Base-by-base conservation (phyloP, 2,113 vertebrate species). In the Lasiurus cinereus region DNA sequence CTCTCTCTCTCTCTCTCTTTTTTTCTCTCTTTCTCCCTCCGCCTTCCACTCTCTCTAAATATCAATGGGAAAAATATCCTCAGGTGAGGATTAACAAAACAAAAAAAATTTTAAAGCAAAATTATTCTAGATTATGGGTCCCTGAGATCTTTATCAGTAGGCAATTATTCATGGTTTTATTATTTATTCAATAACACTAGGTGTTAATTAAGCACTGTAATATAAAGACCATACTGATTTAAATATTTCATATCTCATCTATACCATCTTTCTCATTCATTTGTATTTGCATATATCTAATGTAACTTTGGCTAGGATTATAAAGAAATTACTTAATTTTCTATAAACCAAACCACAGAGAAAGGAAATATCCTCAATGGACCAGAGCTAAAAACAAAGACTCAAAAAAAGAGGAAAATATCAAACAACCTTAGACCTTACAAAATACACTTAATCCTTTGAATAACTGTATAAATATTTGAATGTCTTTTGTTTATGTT, bases 401-500 rank as follows among this genome's bases (percentile, higher is more conserved):
- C 87, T 95, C 90, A 91, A 82, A 94, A 79, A 54, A 54, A 93
- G 67, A 31, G 83, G 73, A 90, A 97, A 96, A 97, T 88, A 96
- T 1, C 48, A 98, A 98, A 85, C 92, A 98, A 98, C 72, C 96
- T 97, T 97, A 97, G 96, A 97, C 97, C 97, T 97, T 97, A 97
- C 90, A 93, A 98, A 98, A 95, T 96, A 98, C 97, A 92, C 97
- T 97, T 98, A 98, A 98, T 98, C 97, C 94, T 92, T 97, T 98
- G 97, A 98, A 97, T 21, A 96, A 96, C 95, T 98, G 88, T 97
- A 97, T 98, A 98, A 98, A 98, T 98, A 98, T 98, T 98, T 98
- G 97, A 98, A 89, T 97, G 96, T 95, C 95, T 97, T 98, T 98
- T 98, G 97, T 98, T 98, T 98, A 97, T 98, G 94, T 97, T 98